Evolutionary conservation across 2,797 vertebrate genomes (phyloP), one percentile per base, ranked within the genome.

Genomic region (Oreonectes daqikongensis): DNA sequence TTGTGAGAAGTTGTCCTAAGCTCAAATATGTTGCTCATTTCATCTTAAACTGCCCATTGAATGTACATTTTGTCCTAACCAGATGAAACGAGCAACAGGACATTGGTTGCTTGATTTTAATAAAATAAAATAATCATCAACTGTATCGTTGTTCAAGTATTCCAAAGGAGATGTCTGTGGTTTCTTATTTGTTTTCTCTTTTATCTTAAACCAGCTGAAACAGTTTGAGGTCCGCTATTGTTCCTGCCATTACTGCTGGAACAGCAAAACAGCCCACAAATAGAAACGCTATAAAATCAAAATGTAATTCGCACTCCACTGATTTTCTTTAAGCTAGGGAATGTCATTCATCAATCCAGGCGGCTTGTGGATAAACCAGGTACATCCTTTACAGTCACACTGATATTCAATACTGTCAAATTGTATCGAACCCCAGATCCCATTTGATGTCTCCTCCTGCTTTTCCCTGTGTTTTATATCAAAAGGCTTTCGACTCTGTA

Each of bases 291-390:
- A 68, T 48, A 35, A 68, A 60, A 69, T 48, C 65, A 14, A 69
- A 69, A 76, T 76, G 74, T 60, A 76, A 76, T 55, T 69, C 30
- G 7, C 74, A 69, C 65, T 69, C 44, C 28, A 69, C 74, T 61
- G 42, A 53, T 52, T 69, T 28, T 28, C 65, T 60, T 76, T 15
- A 60, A 17, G 53, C 64, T 42, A 76, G 42, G 48, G 48, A n/a
- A 50, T 69, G 65, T 60, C 55, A 50, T 61, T 76, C 28, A 76
- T 76, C 74, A 69, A 76, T 69, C 53, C 42, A 69, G 42, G 42
- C 38, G 30, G 55, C 53, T 76, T 20, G 15, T 48, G 53, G 65
- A 76, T 69, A 38, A 61, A 69, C 60, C 53, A 1, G 40, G 28
- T 59, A 60, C 74, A 69, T 69, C 42, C 55, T 69, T 69, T 69